Conservation (phyloP, 2,888 invertebrate species). For the Pinctada fucata region DNA sequence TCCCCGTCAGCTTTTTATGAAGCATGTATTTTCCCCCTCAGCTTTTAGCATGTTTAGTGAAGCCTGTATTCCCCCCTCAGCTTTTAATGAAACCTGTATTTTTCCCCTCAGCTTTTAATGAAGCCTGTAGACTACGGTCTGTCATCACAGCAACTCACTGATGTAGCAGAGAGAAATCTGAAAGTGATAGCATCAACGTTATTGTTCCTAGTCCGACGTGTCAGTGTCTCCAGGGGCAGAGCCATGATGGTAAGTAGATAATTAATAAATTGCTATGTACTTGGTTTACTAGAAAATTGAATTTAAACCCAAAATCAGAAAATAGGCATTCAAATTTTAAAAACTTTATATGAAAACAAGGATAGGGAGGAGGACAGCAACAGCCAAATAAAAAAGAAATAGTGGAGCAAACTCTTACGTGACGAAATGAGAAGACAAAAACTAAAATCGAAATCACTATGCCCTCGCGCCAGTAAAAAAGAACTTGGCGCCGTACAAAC, state of each 20-base stretch:
- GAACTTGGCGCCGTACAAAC: no score
- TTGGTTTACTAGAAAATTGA: not conserved
- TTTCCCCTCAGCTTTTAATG: constrained; percentile 65
- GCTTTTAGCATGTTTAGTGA: not conserved
- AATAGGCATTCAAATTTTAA: not conserved
- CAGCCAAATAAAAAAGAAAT: no score
- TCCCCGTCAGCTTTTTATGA: constrained; percentile 9
- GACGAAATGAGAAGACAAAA: no score
- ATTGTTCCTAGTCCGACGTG: constrained; percentile 65
- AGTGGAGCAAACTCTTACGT: no score
- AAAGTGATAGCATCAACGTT: constrained; percentile 69
- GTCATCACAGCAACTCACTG: constrained; percentile 56
- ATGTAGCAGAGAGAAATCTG: constrained; percentile 66
- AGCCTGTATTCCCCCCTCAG: constrained; percentile 44
- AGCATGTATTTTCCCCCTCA: not conserved
- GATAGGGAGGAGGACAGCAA: no score
- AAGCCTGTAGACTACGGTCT: constrained; percentile 73
- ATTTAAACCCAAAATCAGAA: not conserved
- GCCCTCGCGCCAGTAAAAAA: no score
- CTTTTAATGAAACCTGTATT: not conserved
- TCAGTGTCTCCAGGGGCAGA: constrained; percentile 52
- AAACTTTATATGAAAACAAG: no score
- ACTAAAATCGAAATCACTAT: no score
- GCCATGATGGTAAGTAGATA: constrained; percentile 61
- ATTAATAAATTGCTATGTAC: not conserved